Evolutionary conservation across 2,113 vertebrate genomes (phyloP), one percentile per base, ranked within the genome.

Genomic region (Aegypius monachus): DNA sequence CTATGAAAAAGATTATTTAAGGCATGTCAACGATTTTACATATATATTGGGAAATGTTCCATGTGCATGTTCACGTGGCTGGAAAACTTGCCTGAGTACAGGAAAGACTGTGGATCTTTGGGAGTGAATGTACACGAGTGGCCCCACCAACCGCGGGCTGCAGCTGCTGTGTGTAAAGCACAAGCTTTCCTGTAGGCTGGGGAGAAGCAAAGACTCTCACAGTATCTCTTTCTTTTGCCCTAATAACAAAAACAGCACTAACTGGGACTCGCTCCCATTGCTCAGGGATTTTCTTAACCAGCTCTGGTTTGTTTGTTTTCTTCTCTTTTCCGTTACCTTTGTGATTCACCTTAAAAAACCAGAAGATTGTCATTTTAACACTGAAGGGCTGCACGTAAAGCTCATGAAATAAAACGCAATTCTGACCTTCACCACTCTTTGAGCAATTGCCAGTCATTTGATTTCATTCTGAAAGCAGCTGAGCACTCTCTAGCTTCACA

Each of bases 141-240:
- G 22, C 18, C 25, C 17, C 32, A 9, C 25, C 0, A 3, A 6
- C 19, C 27, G 9, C 1, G 1, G 43, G 36, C 80, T 36, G 62
- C 34, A 47, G 70, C 70, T 75, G 38, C 66, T 62, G 68, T 25
- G 4, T 29, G 20, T 45, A 32, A 53, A 86, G 42, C 70, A n/a
- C 7, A 16, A 36, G 36, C 18, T 86, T 42, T 78, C 13, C 42
- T 82, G 21, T 31, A 32, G 72, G 32, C 40, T n/a, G 55, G 34
- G 63, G 12, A 66, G 42, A 67, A 67, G 16, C 53, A 58, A 40
- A 62, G 10, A 43, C 17, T 79, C 90, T 32, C 38, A 66, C 13
- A 36, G 19, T 6, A 10, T 48, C 27, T 77, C 31, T 70, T 75
- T 71, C 29, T 70, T 80, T 71, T 78, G 13, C 45, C 7, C 16